Evolutionary conservation across 2,888 invertebrate genomes (phyloP).

Genomic region (Amphimallon solstitiale): DNA sequence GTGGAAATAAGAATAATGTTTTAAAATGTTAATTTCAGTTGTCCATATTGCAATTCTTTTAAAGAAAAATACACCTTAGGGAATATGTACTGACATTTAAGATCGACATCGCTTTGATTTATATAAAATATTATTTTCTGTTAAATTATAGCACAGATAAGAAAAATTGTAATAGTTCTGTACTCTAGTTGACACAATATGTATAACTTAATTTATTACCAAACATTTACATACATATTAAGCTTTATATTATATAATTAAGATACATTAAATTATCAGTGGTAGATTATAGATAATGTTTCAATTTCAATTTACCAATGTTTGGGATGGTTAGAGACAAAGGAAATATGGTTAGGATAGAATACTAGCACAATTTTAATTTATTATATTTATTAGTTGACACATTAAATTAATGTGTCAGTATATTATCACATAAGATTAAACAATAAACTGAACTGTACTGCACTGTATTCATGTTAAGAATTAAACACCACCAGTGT

Average conservation of each 20-base stretch:
- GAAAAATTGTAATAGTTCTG: slow-evolving; percentile 13
- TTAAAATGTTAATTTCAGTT: background rate
- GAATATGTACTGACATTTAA: slow-evolving; percentile 33
- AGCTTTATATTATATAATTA: slow-evolving; percentile 32
- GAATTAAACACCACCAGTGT: slow-evolving; percentile 25
- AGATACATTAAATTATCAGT: slow-evolving; percentile 32
- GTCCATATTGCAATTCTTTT: background rate
- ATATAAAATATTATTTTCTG: background rate
- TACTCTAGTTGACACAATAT: slow-evolving; percentile 2
- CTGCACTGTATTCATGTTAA: slow-evolving; percentile 24
- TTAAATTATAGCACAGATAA: slow-evolving; percentile 14
- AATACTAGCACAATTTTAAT: slow-evolving; percentile 37
- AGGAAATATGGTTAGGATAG: slow-evolving; percentile 36
- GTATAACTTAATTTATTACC: slow-evolving; percentile 14
- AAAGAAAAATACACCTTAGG: slow-evolving; percentile 22
- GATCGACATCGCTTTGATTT: slow-evolving; percentile 13
- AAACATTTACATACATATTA: slow-evolving; percentile 31
- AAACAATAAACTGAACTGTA: slow-evolving; percentile 20
- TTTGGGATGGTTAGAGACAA: slow-evolving; percentile 29
- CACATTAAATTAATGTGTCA: slow-evolving; percentile 33
- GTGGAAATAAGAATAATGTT: background rate
- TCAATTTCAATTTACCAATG: slow-evolving; percentile 30
- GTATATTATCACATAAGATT: slow-evolving; percentile 15
- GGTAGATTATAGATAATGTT: slow-evolving; percentile 33
- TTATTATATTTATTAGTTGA: slow-evolving; percentile 37